Percentiles rank a stretch among this genome's conserved stretches.
These are phyloP conservation scores for Dendroctonus valens DNA, from an alignment of 1,140 invertebrate genomes.

Conservation along the genomic window DNA sequence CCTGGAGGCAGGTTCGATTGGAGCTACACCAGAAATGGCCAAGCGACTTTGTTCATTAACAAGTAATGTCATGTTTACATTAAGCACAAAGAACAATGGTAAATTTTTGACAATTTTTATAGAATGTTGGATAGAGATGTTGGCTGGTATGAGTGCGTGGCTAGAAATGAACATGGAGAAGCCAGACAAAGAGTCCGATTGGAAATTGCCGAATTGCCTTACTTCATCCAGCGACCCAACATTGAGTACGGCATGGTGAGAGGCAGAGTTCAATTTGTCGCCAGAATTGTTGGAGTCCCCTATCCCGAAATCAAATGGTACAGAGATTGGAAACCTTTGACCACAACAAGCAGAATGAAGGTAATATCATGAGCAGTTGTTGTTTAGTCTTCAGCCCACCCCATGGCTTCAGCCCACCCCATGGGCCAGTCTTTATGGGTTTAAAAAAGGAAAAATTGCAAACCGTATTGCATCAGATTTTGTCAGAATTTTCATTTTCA, in stretches of 20 bases:
- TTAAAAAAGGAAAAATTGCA: too few relatives aligned
- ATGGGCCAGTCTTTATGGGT: too few relatives aligned
- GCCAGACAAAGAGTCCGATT: conserved; percentile 80
- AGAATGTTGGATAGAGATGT: conserved; percentile 87
- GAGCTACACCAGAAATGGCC: conserved; percentile 85
- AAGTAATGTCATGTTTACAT: conserved; percentile 56
- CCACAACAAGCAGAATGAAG: conserved; percentile 76
- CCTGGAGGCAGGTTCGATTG: conserved; percentile 77
- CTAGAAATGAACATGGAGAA: conserved; percentile 89
- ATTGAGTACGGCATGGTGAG: conserved; percentile 77
- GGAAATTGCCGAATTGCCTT: conserved; percentile 88
- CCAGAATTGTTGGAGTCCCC: conserved; percentile 85
- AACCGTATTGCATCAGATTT: too few relatives aligned
- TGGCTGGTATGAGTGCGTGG: conserved; percentile 91
- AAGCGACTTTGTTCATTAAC: conserved; percentile 82
- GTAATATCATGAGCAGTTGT: too few relatives aligned
- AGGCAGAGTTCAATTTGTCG: conserved; percentile 74
- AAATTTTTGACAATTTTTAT: conserved; percentile 27
- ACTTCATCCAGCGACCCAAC: conserved; percentile 81
- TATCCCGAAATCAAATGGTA: conserved; percentile 96
- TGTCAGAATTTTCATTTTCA: too few relatives aligned
- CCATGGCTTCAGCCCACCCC: too few relatives aligned
- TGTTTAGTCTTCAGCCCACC: too few relatives aligned
- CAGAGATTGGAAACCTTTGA: conserved; percentile 92
- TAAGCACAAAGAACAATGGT: background rate